Evolutionary conservation across 2,888 invertebrate genomes (phyloP), one percentile per base, ranked within the genome.

Genomic region (Ctenicera cuprea): DNA sequence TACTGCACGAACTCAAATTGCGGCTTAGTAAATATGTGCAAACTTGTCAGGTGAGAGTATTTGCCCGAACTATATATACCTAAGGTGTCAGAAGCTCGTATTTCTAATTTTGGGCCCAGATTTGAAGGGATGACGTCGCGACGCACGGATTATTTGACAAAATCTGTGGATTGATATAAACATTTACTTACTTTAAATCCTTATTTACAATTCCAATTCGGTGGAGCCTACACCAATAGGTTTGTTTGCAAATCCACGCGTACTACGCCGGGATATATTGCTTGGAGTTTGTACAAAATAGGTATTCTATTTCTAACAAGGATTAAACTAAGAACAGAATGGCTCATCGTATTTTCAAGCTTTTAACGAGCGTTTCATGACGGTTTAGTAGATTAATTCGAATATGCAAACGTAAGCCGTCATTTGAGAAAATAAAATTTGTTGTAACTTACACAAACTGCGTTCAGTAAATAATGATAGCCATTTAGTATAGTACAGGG

Each of bases 1-100:
- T 66, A 54, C 18, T 45, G 48, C 65, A 41, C 38, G 38, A 54
- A 66, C 22, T 52, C 54, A 54, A 66, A 66, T 66, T 66, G 52
- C 14, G 65, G 65, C 37, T 22, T 30, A 54, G 30, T n/a, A 33
- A 30, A n/a, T 54, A 16, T 14, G 5, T 30, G 14, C 14, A 33
- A 54, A 54, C 5, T 54, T 30, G 54, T 26, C 54, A 43, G 33
- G 33, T 33, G 33, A 33, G 4, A 33, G 16, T 11, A 14, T 16
- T 48, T 48, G 11, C 9, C 20, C 9, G 7, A 14, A 48, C 54
- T 30, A 54, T 33, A 52, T 26, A n/a, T 43, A 20, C 20, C 26
- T 22, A 14, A 54, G 14, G 54, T 54, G 54, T 30, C 54, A 33
- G 33, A 1, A 33, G 33, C 5, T 54, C 30, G 14, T n/a, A 30